phyloP scores from a whole-genome alignment of 2,113 vertebrate genomes.

The Okapia johnstoni region DNA sequence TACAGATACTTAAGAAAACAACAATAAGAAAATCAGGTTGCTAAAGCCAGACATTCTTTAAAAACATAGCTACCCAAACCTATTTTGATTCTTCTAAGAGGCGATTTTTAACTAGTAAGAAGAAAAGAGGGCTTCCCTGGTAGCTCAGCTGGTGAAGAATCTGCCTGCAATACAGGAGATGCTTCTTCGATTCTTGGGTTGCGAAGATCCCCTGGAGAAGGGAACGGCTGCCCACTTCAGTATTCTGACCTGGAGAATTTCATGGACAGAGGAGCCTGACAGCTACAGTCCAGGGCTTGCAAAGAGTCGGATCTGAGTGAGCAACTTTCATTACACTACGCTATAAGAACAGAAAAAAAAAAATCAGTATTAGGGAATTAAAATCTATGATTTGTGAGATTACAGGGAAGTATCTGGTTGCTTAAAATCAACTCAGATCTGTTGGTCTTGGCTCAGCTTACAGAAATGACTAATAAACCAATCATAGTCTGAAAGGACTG shows the following conservation, averaged over 20 bases:
- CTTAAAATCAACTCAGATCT: not conserved
- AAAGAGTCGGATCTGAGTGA: not conserved
- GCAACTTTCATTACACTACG: not conserved
- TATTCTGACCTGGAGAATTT: not conserved
- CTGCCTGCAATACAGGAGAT: not conserved
- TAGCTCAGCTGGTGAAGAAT: not conserved
- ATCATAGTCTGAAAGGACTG: not conserved
- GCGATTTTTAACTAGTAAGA: not conserved
- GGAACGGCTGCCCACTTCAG: rapidly evolving
- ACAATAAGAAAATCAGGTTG: not conserved
- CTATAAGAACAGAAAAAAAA: not conserved
- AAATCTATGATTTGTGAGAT: not conserved
- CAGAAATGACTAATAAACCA: not conserved
- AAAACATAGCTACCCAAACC: not conserved
- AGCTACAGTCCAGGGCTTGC: not conserved
- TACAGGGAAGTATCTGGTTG: not conserved
- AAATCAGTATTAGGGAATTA: not conserved
- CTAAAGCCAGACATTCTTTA: not conserved
- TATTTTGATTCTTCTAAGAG: not conserved
- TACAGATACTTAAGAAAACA: not conserved
- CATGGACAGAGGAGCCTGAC: not conserved
- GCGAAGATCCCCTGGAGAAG: not conserved
- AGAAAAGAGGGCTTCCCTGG: not conserved
- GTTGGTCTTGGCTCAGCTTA: not conserved
- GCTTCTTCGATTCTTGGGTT: not conserved